Evolutionary conservation across 2,113 vertebrate genomes (phyloP).

Genomic region (Lasiurus borealis): DNA sequence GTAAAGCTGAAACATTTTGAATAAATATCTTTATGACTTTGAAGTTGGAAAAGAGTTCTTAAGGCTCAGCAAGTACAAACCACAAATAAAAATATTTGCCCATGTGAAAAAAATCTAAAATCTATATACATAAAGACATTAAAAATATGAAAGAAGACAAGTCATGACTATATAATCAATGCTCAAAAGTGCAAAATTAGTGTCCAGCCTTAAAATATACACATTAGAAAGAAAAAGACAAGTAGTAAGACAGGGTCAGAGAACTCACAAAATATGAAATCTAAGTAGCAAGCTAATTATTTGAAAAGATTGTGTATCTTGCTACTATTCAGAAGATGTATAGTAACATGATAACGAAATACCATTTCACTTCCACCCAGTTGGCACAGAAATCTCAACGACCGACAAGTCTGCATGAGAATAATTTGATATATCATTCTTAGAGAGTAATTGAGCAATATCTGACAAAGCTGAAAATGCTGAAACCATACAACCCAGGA

Average conservation of each 20-base stretch:
- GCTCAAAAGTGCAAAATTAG: background rate
- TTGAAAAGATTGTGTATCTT: background rate
- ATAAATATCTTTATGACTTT: conserved; percentile 5
- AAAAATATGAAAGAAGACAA: background rate
- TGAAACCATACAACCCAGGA: background rate
- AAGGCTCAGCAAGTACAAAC: background rate
- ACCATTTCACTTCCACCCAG: background rate
- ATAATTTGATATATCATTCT: background rate
- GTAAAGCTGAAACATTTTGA: conserved; percentile 5
- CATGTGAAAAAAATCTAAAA: background rate
- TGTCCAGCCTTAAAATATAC: background rate
- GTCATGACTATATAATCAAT: background rate
- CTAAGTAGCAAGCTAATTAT: background rate
- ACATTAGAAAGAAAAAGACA: background rate
- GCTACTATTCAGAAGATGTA: background rate
- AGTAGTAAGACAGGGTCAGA: background rate
- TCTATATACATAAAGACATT: background rate
- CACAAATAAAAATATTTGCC: conserved; percentile 16
- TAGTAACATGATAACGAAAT: background rate
- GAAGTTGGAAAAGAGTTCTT: background rate
- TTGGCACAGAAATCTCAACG: background rate
- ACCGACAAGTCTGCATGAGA: background rate
- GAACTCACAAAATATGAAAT: conserved; percentile 3
- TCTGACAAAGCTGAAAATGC: conserved; percentile 24
- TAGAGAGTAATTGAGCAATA: background rate